Percentiles rank a stretch among this genome's conserved stretches.
phyloP scores from a whole-genome alignment of 2,113 vertebrate species.

The Laticauda laticaudata region DNA sequence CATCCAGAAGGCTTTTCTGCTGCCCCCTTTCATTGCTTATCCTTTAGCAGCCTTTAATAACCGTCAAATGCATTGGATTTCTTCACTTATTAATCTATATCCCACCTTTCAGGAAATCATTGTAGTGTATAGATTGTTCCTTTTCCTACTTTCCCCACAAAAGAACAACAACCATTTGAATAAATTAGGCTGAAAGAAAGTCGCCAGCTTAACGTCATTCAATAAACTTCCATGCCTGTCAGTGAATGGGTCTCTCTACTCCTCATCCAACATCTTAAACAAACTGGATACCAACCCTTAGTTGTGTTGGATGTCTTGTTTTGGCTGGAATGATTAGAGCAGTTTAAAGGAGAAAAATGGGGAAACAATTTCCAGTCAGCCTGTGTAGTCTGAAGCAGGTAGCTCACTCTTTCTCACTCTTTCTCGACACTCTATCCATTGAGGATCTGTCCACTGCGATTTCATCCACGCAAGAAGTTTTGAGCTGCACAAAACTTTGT shows the following conservation, averaged over 20 bases:
- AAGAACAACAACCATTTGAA: background rate
- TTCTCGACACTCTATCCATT: no score
- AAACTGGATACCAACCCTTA: background rate
- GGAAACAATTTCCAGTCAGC: background rate
- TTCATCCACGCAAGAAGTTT: no score
- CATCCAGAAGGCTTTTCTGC: background rate
- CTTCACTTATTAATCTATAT: background rate
- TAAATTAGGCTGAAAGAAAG: background rate
- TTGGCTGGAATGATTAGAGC: background rate
- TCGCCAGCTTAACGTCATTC: background rate
- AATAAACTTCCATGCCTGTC: background rate
- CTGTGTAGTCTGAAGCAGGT: background rate
- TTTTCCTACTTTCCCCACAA: background rate
- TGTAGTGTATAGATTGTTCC: background rate
- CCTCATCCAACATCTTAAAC: background rate
- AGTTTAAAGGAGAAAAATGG: background rate
- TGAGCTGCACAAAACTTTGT: no score
- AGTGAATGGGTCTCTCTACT: background rate
- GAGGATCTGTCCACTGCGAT: no score
- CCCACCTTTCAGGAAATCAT: background rate
- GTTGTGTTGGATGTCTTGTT: background rate
- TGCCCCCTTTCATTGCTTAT: background rate
- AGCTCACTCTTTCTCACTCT: background rate
- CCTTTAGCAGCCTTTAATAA: background rate
- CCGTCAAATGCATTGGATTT: background rate